phyloP scores from a whole-genome alignment of 2,888 invertebrate species.

The Chloroclysta siterata region DNA sequence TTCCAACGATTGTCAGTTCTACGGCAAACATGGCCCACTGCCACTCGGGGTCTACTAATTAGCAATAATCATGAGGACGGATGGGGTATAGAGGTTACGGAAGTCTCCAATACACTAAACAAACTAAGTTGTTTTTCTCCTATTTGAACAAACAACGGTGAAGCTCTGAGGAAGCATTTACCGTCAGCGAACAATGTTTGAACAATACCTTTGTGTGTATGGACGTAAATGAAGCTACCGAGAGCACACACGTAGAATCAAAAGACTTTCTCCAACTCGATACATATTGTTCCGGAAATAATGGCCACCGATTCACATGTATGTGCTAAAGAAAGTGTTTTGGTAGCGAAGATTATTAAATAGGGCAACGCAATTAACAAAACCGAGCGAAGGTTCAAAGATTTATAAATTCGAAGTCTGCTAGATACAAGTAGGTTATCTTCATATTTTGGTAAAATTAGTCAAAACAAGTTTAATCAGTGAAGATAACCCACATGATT shows the following conservation, averaged over 20 bases:
- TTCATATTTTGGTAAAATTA: constrained; percentile 19
- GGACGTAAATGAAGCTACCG: constrained; percentile 26
- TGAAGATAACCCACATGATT: constrained; percentile 31
- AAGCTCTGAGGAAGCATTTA: constrained; percentile 46
- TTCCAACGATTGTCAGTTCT: too few relatives aligned
- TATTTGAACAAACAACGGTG: constrained; percentile 67
- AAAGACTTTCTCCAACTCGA: constrained; percentile 35
- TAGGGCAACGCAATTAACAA: constrained; percentile 1
- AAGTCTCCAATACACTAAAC: constrained; percentile 45
- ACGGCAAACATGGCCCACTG: too few relatives aligned
- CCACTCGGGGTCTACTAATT: too few relatives aligned
- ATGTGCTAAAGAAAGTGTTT: constrained; percentile 19
- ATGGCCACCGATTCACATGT: constrained; percentile 20
- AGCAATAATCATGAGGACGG: constrained; percentile 46
- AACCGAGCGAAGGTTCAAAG: background rate
- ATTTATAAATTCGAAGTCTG: background rate
- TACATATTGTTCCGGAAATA: constrained; percentile 36
- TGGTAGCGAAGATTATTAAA: constrained; percentile 8
- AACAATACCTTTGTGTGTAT: constrained; percentile 47
- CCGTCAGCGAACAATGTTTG: constrained; percentile 50
- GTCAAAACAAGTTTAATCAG: constrained; percentile 37
- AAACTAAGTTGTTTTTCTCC: constrained; percentile 56
- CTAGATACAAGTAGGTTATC: constrained; percentile 24
- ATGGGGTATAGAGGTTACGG: constrained; percentile 60
- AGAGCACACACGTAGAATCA: constrained; percentile 22